Evolutionary conservation across 1,140 invertebrate genomes (phyloP), one percentile per base, ranked within the genome.

Genomic region (Calliopsis andreniformis): DNA sequence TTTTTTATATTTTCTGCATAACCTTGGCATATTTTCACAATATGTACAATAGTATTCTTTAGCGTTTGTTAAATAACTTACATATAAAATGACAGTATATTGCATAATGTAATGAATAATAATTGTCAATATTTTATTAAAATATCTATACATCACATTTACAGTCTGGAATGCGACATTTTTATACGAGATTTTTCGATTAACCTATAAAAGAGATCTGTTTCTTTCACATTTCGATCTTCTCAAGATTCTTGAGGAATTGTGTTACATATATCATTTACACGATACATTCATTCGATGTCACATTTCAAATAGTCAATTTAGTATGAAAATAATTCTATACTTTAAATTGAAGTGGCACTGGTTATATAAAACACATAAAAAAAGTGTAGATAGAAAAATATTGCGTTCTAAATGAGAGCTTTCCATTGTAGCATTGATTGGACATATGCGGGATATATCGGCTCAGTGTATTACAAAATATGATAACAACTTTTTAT

Each of bases 91-190:
- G 43, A 18, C 30, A n/a, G 4, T 63, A 45, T 45, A 23, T 47
- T 30, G 30, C 61, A 47, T 10, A 18, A 1, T 47, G 14, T 63
- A 45, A 63, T 5, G 43, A 28, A 63, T 18, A 47, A 28, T 39
- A 63, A 4, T 30, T 28, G n/a, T 47, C 8, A 63, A 5, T 47
- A 35, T 63, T 45, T n/a, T 47, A 63, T 47, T 4, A 49, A 20
- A 39, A 30, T 51, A 67, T 67, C 39, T 18, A 39, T 51, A 51
- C 20, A 42, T 67, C 20, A 53, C 25, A 49, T 63, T 71, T 45
- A 20, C 0, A 56, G 16, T 42, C 12, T 16, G 39, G 56, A 56
- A 56, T 42, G 32, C 39, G 14, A 39, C 32, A 62, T 55, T 23
- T 35, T 6, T 59, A 43, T 4, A 58, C 14, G 39, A 66, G 20